Evolutionary conservation across 2,113 vertebrate genomes (phyloP), one percentile per base, ranked within the genome.

Genomic region (Crotalus helleri): DNA sequence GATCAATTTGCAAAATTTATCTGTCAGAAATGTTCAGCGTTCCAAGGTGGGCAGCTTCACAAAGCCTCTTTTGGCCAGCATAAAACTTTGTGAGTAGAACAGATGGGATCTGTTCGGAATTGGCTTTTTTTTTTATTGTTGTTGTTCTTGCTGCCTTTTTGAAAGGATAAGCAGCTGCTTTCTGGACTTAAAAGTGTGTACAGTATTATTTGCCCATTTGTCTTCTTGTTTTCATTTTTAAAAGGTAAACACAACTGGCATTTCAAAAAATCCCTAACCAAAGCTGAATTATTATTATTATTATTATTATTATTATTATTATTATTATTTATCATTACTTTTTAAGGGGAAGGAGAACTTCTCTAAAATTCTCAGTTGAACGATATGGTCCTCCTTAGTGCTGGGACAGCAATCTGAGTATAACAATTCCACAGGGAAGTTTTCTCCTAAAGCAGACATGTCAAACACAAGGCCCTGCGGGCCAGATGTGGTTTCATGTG

Each of bases 11-110:
- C 97, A 98, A 97, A 98, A 97, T 96, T 96, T 94, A 33, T 96
- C 96, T 97, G 97, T 97, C 97, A 98, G 97, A 96, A 69, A 95
- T 95, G 95, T 90, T 97, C 97, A 97, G 94, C 96, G 97, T 97
- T 97, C 97, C 93, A 94, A 92, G 96, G 95, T 92, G 95, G 96
- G 96, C 96, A 96, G 96, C 97, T 93, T 94, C 97, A 97, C 97
- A 94, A 95, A 94, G 97, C 97, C 97, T 96, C 95, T 96, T 93
- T 94, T 94, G 97, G 96, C 97, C 97, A 97, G 97, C 97, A 3
- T n/a, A 51, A 51, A 64, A 96, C 96, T 96, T 96, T 92, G 95
- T 93, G 97, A 97, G 95, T 97, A 95, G 96, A 95, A 95, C 97
- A 97, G 96, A 97, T 97, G 97, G 98, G 74, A 44, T 21, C 74